A percentile compares a stretch with the other conserved stretches of the same genome.
Conservation (phyloP, 2,113 vertebrate species). For the Verasper variegatus region DNA sequence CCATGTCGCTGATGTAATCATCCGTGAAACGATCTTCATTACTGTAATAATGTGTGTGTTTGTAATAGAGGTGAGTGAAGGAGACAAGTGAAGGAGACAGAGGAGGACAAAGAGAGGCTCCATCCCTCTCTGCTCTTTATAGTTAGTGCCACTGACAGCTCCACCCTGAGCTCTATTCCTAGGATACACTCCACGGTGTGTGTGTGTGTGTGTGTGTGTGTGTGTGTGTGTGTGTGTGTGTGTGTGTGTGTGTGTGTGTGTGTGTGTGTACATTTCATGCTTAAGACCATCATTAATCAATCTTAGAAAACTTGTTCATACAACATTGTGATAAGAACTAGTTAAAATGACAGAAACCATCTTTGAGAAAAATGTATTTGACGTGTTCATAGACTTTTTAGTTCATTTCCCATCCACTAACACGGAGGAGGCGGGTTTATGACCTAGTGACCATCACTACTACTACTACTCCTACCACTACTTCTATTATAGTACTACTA, state of each 20-base stretch:
- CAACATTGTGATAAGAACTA: no score
- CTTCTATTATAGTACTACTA: not conserved
- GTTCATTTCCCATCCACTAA: no score
- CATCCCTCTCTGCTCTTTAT: conserved; percentile 33
- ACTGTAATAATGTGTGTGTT: conserved; percentile 7
- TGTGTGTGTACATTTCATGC: not conserved
- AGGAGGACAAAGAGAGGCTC: conserved; percentile 12
- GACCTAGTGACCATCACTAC: no score
- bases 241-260: conserved; percentile 10
- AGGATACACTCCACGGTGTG: conserved; percentile 29
- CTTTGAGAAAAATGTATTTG: no score
- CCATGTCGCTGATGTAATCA: conserved; percentile 18
- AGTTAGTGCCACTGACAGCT: conserved; percentile 61
- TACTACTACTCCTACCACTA: no score
- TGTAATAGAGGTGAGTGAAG: conserved; percentile 14
- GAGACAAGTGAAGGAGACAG: not conserved
- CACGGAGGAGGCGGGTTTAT: no score
- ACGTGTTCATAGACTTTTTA: no score
- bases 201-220: conserved; percentile 32
- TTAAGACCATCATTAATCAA: no score
- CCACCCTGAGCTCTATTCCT: conserved; percentile 66
- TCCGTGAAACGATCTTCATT: conserved; percentile 25
- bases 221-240: conserved; percentile 34
- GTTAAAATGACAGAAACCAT: no score
- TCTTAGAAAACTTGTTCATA: no score